Conservation (phyloP, 2,888 invertebrate species). For the Cremastinae sp. region DNA sequence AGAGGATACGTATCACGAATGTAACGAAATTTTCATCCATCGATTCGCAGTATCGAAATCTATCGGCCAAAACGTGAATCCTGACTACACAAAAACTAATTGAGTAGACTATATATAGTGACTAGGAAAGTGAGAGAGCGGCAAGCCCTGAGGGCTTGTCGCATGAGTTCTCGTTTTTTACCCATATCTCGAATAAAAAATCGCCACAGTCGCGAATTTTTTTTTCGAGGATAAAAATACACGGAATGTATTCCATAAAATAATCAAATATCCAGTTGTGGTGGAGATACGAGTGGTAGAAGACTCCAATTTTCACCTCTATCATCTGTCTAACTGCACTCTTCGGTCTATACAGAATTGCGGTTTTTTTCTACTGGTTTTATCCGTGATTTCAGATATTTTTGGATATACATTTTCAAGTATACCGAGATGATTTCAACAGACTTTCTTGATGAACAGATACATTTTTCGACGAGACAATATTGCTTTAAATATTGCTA, state of each 20-base stretch:
- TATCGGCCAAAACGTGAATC: too few species aligned
- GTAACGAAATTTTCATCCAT: too few species aligned
- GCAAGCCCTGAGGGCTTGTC: conserved; percentile 20
- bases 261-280: conserved; percentile 3
- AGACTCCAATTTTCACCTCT: conserved; percentile 26
- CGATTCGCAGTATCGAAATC: too few species aligned
- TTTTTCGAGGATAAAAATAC: conserved; percentile 24
- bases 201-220: conserved; percentile 18
- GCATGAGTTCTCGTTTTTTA: conserved; percentile 11
- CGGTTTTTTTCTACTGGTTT: too few species aligned
- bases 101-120: neutral
- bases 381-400: too few species aligned
- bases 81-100: neutral
- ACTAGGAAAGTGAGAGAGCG: neutral
- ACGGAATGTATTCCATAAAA: conserved; percentile 30
- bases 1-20: too few species aligned
- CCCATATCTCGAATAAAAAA: conserved; percentile 45
- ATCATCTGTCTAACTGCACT: conserved; percentile 13
- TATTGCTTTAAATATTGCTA: too few species aligned
- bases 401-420: too few species aligned
- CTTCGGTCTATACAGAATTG: conserved; percentile 7
- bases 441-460: too few species aligned
- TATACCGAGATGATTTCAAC: too few species aligned
- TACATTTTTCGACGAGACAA: too few species aligned
- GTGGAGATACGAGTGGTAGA: neutral